Conservation (phyloP, 2,888 invertebrate genomes). For the Sinopyrophorus schimmeli region DNA sequence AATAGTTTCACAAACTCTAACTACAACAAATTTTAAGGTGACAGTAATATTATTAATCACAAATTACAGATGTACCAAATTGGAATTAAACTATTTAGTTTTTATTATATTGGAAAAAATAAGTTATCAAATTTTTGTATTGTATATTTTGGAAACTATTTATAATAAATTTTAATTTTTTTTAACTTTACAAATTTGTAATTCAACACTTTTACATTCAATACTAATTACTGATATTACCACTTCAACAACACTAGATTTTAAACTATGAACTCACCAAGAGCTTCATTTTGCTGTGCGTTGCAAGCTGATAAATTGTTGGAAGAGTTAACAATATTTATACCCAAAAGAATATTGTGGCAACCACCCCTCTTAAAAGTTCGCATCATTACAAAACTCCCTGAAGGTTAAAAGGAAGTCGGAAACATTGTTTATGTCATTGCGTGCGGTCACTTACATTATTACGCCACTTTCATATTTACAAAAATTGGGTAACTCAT, state of each 20-base stretch:
- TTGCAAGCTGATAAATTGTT: slow-evolving; percentile 18
- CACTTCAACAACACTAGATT: slow-evolving; percentile 11
- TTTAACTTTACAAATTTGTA: no score
- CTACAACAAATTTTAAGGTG: no score
- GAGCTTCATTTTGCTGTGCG: slow-evolving; percentile 38
- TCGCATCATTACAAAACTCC: slow-evolving; percentile 32
- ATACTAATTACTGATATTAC: no score
- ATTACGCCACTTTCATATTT: slow-evolving; percentile 27
- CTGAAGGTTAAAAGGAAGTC: slow-evolving; percentile 42
- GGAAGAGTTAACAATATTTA: slow-evolving; percentile 26
- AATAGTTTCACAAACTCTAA: no score
- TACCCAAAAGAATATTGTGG: slow-evolving; percentile 27
- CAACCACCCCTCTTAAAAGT: slow-evolving; percentile 37
- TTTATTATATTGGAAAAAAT: no score
- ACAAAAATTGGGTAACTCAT: slow-evolving; percentile 21
- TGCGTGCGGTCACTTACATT: slow-evolving; percentile 37
- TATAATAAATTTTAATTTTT: no score
- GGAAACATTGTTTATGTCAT: slow-evolving; percentile 35
- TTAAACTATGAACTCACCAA: slow-evolving; percentile 38
- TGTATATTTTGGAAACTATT: no score
- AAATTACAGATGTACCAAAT: no score
- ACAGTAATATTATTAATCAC: no score
- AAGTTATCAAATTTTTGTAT: no score
- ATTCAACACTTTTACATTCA: no score
- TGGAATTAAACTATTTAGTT: no score